These are phyloP conservation scores for Urophycis tenuis DNA, from an alignment of 2,797 vertebrate genomes.

Conservation along the genomic window DNA sequence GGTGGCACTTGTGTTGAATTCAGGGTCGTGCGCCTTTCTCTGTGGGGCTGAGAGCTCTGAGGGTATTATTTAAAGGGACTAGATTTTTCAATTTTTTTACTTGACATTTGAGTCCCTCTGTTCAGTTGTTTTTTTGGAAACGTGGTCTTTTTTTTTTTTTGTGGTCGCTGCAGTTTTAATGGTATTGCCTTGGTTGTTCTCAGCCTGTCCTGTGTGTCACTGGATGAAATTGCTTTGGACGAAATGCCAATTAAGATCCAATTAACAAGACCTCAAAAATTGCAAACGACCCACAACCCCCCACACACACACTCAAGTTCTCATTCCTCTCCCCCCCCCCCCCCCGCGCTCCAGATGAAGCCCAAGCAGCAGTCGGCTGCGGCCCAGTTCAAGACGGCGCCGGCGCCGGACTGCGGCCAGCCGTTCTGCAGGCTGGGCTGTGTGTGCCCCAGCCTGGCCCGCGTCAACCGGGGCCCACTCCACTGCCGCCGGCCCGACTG, in stretches of 20 bases:
- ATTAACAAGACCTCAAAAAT: neutral
- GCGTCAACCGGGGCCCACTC: conserved; percentile 59
- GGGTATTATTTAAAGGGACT: no score
- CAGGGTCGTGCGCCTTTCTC: no score
- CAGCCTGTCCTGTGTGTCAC: neutral
- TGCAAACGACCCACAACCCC: neutral
- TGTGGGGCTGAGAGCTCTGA: no score
- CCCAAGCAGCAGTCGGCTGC: conserved; percentile 11
- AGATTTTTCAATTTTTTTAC: no score
- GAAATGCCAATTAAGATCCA: neutral
- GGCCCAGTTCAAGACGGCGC: neutral
- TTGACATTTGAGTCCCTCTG: no score
- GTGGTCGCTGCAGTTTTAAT: neutral
- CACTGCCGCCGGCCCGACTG: conserved; percentile 86
- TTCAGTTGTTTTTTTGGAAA: neutral
- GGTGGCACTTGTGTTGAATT: neutral
- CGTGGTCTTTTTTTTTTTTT: neutral
- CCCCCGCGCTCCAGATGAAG: conserved; percentile 36
- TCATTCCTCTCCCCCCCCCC: no score
- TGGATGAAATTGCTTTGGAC: neutral
- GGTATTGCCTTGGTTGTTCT: neutral
- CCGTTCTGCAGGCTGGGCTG: conserved; percentile 90
- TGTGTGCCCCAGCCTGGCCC: conserved; percentile 79
- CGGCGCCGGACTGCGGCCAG: conserved; percentile 51
- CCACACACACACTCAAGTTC: neutral